These are phyloP conservation scores for Drosophila prostipennis DNA, from an alignment of 2,888 invertebrate genomes.

Conservation along the genomic window DNA sequence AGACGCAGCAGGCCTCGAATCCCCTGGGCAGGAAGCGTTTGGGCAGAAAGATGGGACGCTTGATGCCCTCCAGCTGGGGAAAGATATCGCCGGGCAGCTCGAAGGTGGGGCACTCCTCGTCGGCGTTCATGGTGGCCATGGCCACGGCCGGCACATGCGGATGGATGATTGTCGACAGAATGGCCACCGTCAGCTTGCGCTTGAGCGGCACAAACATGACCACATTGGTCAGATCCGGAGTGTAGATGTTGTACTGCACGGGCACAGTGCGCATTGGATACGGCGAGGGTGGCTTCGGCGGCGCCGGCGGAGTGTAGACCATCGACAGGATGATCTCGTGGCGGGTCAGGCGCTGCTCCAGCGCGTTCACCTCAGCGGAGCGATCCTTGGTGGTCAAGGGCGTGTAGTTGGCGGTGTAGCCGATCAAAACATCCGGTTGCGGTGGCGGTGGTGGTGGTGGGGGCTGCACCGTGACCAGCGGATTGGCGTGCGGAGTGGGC, in stretches of 20 bases:
- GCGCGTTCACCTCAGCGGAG: neutral
- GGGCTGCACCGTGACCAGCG: neutral
- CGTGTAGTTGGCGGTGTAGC: too few species aligned
- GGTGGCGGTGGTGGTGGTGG: too few species aligned
- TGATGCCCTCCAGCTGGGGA: neutral
- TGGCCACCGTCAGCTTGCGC: neutral
- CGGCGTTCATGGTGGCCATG: slow-evolving; percentile 14
- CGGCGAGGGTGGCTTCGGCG: neutral
- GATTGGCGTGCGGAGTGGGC: too few species aligned
- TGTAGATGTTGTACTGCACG: slow-evolving; percentile 14
- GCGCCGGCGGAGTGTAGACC: too few species aligned
- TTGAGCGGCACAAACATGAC: neutral
- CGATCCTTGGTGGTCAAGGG: too few species aligned
- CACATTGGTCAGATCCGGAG: neutral
- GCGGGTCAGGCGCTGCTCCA: neutral
- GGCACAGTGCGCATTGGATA: neutral
- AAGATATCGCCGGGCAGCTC: slow-evolving; percentile 2
- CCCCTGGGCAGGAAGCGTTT: slow-evolving; percentile 9
- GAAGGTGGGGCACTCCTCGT: neutral
- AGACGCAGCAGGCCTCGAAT: slow-evolving; percentile 11
- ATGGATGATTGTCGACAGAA: slow-evolving; percentile 4
- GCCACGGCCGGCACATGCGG: slow-evolving; percentile 8
- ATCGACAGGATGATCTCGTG: neutral
- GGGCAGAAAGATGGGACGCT: slow-evolving; percentile 7
- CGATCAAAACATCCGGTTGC: too few species aligned